Conservation (phyloP, 2,888 invertebrate species). For the Lysandra bellargus region DNA sequence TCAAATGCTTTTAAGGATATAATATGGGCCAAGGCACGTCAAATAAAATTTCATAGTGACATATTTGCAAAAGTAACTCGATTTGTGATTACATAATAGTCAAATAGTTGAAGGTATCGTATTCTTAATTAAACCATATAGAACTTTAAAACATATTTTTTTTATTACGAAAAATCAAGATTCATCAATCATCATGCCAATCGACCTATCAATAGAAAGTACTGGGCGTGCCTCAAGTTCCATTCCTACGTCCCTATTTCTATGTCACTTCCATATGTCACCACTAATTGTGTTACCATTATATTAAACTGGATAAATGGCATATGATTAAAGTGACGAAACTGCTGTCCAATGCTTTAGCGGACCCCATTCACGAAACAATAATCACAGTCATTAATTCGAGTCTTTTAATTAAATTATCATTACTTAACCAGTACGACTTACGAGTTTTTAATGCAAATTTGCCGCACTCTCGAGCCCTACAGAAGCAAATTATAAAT, state of each 20-base stretch:
- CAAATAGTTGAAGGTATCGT: too few relatives aligned
- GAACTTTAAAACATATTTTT: too few relatives aligned
- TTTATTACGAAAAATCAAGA: too few relatives aligned
- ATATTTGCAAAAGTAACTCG: too few relatives aligned
- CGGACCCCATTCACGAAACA: constrained; percentile 26
- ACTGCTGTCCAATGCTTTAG: constrained; percentile 14
- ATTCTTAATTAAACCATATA: too few relatives aligned
- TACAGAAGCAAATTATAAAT: constrained; percentile 54
- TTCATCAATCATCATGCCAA: not conserved
- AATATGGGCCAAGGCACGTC: too few relatives aligned
- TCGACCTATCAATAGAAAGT: not conserved
- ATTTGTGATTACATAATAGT: too few relatives aligned
- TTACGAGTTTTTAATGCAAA: constrained; percentile 54
- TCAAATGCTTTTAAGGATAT: too few relatives aligned
- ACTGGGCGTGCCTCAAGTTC: not conserved
- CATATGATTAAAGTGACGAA: constrained; percentile 11
- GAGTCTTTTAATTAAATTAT: constrained; percentile 39
- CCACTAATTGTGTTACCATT: constrained; percentile 13
- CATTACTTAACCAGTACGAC: constrained; percentile 44
- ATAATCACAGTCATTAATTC: constrained; percentile 36
- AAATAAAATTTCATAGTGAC: too few relatives aligned
- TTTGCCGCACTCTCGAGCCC: constrained; percentile 45
- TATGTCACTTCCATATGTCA: constrained; percentile 15
- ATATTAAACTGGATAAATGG: constrained; percentile 14
- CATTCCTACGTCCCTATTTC: constrained; percentile 4